Conservation (phyloP, 2,888 invertebrate species). For the Notodonta dromedarius region DNA sequence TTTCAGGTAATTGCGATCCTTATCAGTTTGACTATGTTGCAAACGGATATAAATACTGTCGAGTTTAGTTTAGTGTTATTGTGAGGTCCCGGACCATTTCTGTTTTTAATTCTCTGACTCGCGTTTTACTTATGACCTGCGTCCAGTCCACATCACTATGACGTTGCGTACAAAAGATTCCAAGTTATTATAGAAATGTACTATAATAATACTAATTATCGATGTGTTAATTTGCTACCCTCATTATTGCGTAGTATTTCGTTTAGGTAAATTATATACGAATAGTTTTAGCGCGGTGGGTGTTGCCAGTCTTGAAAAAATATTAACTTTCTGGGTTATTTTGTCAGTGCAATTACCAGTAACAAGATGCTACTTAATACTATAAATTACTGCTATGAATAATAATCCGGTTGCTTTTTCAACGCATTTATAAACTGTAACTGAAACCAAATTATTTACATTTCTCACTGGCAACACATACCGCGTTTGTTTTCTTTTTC, state of each 20-base stretch:
- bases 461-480: slow-evolving; percentile 57
- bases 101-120: background rate
- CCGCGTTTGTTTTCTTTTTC: slow-evolving; percentile 46
- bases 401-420: background rate
- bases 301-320: slow-evolving; percentile 45
- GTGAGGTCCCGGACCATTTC: background rate
- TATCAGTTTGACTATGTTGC: too few relatives aligned
- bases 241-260: slow-evolving; percentile 60
- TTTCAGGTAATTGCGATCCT: too few relatives aligned
- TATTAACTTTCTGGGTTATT: background rate
- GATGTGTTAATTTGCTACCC: slow-evolving; percentile 46
- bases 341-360: slow-evolving; percentile 2
- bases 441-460: slow-evolving; percentile 13
- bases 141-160: slow-evolving; percentile 20
- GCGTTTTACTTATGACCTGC: background rate
- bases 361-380: too few relatives aligned
- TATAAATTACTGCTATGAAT: too few relatives aligned
- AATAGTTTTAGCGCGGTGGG: slow-evolving; percentile 32
- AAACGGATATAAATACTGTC: too few relatives aligned
- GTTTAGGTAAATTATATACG: slow-evolving; percentile 58
- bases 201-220: slow-evolving; percentile 32
- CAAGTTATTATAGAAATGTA: slow-evolving; percentile 41
- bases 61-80: too few relatives aligned
- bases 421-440: slow-evolving; percentile 7
- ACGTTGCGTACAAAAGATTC: slow-evolving; percentile 61